phyloP scores from a whole-genome alignment of 1,140 invertebrate species.

The Pseudomyrmex sp. region DNA sequence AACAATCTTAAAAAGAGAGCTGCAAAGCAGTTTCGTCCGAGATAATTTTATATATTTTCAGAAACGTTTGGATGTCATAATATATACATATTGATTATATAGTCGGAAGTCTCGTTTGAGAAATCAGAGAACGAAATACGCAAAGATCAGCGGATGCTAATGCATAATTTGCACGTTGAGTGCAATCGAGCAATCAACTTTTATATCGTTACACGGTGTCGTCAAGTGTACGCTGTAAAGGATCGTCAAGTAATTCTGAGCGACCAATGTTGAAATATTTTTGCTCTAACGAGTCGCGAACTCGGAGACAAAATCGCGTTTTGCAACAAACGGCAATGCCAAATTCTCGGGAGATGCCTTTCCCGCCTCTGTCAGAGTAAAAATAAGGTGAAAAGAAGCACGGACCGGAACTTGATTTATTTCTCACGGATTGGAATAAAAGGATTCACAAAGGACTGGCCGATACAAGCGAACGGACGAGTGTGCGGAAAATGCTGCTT shows the following conservation, averaged over 20 bases:
- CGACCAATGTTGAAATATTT: slow-evolving; percentile 51
- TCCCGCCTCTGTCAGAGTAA: slow-evolving; percentile 28
- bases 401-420: slow-evolving; percentile 40
- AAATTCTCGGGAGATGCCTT: slow-evolving; percentile 48
- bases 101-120: not conserved
- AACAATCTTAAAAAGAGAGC: no score
- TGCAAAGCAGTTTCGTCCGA: no score
- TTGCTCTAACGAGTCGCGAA: slow-evolving; percentile 47
- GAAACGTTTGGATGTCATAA: no score
- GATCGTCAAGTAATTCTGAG: slow-evolving; percentile 33
- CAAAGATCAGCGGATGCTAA: slow-evolving; percentile 19
- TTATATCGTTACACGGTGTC: slow-evolving; percentile 25
- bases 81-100: not conserved
- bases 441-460: slow-evolving; percentile 32
- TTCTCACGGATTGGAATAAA: slow-evolving; percentile 27
- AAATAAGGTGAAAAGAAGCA: slow-evolving; percentile 33
- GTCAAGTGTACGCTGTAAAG: slow-evolving; percentile 32
- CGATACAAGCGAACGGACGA: slow-evolving; percentile 7
- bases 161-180: slow-evolving; percentile 43
- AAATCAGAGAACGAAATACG: not conserved
- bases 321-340: slow-evolving; percentile 42
- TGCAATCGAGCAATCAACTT: slow-evolving; percentile 38
- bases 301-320: slow-evolving; percentile 31
- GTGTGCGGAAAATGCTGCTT: slow-evolving; percentile 20
- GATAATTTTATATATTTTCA: no score